Evolutionary conservation across 2,888 invertebrate genomes (phyloP), one percentile per base, ranked within the genome.

Genomic region (Drosophila algonquin): DNA sequence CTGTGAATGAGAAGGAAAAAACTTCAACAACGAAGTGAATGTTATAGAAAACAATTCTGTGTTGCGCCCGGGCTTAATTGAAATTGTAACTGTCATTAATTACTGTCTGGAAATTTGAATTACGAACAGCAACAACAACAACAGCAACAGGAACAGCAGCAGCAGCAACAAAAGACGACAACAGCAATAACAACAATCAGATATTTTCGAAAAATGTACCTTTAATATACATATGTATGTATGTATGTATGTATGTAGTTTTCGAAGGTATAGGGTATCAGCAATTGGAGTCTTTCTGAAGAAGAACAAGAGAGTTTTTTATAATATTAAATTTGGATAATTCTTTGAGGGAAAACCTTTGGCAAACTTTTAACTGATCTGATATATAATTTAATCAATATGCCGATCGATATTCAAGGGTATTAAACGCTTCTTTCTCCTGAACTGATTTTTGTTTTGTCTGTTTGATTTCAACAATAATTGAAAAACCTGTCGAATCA

Each of bases 61-160:
- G 60, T 76, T 57, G 70, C 65, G 77, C 69, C 58, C 73, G 71
- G 53, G 77, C 89, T 79, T 89, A 88, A 90, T 89, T 82, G 79
- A 85, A 79, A 90, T 90, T 89, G 91, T 89, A 91, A 91, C 91
- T 91, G 92, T 91, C 92, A 91, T 91, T 91, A 91, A 91, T 91
- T 91, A 91, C 88, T 90, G 92, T 91, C 92, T 91, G 89, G 77
- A 79, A 89, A 81, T 90, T 87, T 89, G 82, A 86, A 88, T 79
- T 86, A 83, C 80, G 76, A 76, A 86, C 86, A 74, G 69, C 62
- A 80, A 65, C 54, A 60, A 52, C 51, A 61, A 50, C 59, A 70
- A 59, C 58, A 62, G 16, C 52, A 32, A n/a, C 48, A 70, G 62
- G 1, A 62, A 21, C 55, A 32, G 18, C 48, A 67, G 50, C 58